Evolutionary conservation across 2,888 invertebrate genomes (phyloP), one percentile per base, ranked within the genome.

Genomic region (Trachelus tabidus): DNA sequence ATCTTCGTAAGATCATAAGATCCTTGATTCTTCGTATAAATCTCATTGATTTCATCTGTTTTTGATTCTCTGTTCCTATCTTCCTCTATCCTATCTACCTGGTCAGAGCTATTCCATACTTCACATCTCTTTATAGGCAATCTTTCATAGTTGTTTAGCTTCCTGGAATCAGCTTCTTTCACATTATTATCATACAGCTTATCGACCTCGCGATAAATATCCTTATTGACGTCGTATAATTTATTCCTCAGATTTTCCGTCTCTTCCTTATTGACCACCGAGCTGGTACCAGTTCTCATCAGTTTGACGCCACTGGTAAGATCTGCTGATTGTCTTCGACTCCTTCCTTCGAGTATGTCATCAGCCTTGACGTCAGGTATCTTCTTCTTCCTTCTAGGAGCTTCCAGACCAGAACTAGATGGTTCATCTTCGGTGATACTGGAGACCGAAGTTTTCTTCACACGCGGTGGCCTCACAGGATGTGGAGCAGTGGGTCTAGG

Each of bases 401-500:
- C 92, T 84, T 93, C 93, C 79, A 92, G 92, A 76, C 89, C 91
- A 30, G 79, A 76, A 11, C 75, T 79, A 79, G 85, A 79, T 87
- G 85, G 81, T 78, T 85, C 86, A 6, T 86, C 81, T 83, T 87
- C 88, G 56, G 82, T 89, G 23, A 84, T 83, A 79, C 87, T 88
- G 75, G 85, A 95, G 4, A 92, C 90, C 2, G 95, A 94, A 80
- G 94, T 94, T 80, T 95, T 94, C 90, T 96, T 97, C 85, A 95
- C 95, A 77, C 96, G 93, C 0, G 96, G 96, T 0, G 96, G 96
- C 85, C 96, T 93, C 0, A 95, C 92, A 0, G 96, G 95, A 31
- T 93, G 91, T 12, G 86, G 80, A 11, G 83, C 77, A 0, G 77
- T 30, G 31, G 71, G 81, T 77, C 15, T 76, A 79, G 11, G 79